phyloP scores from a whole-genome alignment of 2,888 invertebrate species.

The Yponomeuta sedellus region DNA sequence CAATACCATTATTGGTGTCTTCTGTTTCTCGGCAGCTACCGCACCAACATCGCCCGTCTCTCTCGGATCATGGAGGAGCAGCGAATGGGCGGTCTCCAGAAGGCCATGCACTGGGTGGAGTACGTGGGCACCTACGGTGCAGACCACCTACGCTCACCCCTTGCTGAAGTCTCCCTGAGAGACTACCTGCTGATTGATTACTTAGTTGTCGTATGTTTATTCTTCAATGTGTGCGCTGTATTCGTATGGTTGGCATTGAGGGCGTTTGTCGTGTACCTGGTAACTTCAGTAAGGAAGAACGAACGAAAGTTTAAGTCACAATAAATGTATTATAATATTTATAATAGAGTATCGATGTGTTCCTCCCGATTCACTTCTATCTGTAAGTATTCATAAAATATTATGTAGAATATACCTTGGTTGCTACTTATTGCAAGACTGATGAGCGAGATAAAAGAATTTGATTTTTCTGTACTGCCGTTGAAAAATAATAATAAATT shows the following conservation, averaged over 20 bases:
- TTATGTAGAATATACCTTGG: no score
- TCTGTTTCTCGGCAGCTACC: conserved; percentile 11
- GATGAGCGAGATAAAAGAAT: no score
- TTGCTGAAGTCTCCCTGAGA: conserved; percentile 7
- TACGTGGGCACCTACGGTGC: conserved; percentile 13
- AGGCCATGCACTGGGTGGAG: conserved; percentile 14
- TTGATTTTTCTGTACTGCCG: no score
- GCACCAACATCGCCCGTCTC: conserved; percentile 13
- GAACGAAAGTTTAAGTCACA: not conserved
- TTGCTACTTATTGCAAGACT: no score
- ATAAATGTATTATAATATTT: not conserved
- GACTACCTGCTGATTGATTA: not conserved
- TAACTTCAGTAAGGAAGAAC: not conserved
- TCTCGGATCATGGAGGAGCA: conserved; percentile 13
- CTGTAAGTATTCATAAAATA: no score
- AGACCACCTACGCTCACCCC: conserved; percentile 11
- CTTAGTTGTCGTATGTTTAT: not conserved
- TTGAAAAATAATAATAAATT: no score
- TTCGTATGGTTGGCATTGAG: not conserved
- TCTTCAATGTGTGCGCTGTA: not conserved
- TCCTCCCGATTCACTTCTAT: no score
- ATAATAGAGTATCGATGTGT: not conserved
- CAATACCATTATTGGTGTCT: no score
- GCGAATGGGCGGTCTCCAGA: conserved; percentile 12
- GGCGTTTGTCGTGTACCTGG: not conserved